phyloP scores from a whole-genome alignment of 2,888 invertebrate genomes.

The Calephelis perditalis region DNA sequence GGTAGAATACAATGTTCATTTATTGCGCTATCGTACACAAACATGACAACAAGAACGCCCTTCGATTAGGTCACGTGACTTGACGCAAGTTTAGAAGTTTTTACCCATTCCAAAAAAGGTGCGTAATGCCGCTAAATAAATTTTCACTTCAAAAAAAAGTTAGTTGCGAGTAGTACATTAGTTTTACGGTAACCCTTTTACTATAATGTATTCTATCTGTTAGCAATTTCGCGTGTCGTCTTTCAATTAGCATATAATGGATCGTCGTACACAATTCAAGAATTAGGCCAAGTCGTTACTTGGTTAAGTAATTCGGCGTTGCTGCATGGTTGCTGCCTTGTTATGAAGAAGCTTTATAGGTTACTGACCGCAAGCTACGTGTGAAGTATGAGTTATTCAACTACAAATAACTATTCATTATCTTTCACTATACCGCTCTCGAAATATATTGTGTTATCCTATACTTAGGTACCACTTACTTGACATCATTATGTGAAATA shows the following conservation, averaged over 20 bases:
- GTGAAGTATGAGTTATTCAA: slow-evolving; percentile 12
- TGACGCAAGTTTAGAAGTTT: too few relatives aligned
- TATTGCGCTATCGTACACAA: too few relatives aligned
- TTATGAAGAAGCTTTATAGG: slow-evolving; percentile 8
- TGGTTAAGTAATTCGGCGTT: slow-evolving; percentile 42
- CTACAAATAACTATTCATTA: slow-evolving; percentile 12
- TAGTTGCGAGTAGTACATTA: too few relatives aligned
- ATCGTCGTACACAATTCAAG: slow-evolving; percentile 43
- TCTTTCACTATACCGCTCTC: slow-evolving; percentile 1
- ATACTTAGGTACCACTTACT: not conserved
- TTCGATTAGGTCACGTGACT: too few relatives aligned
- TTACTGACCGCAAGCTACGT: slow-evolving; percentile 2
- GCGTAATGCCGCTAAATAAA: too few relatives aligned
- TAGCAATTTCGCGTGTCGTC: slow-evolving; percentile 53
- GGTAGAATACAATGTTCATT: too few relatives aligned
- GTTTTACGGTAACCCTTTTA: slow-evolving; percentile 11
- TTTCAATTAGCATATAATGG: slow-evolving; percentile 62
- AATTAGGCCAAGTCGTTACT: slow-evolving; percentile 50
- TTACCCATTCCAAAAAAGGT: too few relatives aligned
- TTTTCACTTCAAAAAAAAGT: too few relatives aligned
- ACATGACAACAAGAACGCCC: too few relatives aligned
- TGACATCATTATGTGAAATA: slow-evolving; percentile 4
- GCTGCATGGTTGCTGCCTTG: not conserved
- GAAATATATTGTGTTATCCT: slow-evolving; percentile 6
- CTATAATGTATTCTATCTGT: slow-evolving; percentile 36